Base-by-base conservation (phyloP, 2,797 vertebrate species). In the Chrosomus eos region DNA sequence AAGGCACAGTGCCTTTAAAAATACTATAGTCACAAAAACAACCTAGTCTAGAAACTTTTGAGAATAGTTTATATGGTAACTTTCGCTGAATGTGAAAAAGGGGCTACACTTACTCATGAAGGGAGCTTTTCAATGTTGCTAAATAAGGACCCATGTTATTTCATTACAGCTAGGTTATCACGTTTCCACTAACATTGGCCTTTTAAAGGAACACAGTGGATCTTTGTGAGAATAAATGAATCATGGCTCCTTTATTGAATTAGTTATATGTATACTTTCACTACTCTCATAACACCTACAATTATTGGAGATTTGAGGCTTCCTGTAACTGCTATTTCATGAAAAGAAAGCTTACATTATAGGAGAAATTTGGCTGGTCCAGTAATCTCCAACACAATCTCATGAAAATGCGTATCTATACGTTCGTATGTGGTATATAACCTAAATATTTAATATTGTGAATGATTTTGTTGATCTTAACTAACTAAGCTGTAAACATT, bases 161-260 rank as follows among this genome's bases (percentile, higher is more conserved):
- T 86, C 84, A 88, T 91, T 92, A 90, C 82, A 86, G 87, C 60
- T 45, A 80, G 74, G 85, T 90, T 89, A 89, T 91, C 88, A 84
- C 83, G 36, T 90, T 90, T 89, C 88, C 83, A 88, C 73, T 55
- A 87, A 90, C 48, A 75, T 87, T 70, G 76, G 85, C 67, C 66
- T 84, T 86, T 86, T 85, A 85, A 84, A 31, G 80, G 72, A 81
- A 90, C 87, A 92, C 89, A 91, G 86, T 71, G 79, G 74, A 88
- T 88, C 90, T 89, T 90, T 92, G 88, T 90, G 81, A 80, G 77
- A 85, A 88, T 84, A 89, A 90, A 90, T 77, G 77, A 71, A 86
- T 83, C 83, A 86, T 40, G 80, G 86, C 80, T 83, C 85, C 86
- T 82, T 89, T 87, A 91, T 90, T 88, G 31, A 87, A 89, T 90